Evolutionary conservation across 2,113 vertebrate genomes (phyloP).

Genomic region (Coptodon rendalli): DNA sequence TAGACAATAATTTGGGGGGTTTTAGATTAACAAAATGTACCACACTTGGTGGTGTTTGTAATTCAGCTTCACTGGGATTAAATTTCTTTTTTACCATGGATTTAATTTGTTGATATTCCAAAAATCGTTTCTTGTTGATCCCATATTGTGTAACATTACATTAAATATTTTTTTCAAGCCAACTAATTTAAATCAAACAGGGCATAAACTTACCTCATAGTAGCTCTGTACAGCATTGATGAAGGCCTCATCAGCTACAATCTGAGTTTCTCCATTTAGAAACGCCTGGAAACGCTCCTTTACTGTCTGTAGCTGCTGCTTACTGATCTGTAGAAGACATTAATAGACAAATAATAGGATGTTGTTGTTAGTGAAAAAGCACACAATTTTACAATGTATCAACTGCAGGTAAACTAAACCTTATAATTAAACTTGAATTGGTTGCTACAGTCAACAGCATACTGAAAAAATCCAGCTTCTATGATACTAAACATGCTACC

Average conservation of each 20-base stretch:
- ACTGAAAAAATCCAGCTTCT: not conserved
- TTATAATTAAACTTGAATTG: no score
- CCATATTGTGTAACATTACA: no score
- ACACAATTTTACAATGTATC: not conserved
- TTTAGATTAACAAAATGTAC: no score
- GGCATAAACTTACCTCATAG: slow-evolving; percentile 81
- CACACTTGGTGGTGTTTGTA: no score
- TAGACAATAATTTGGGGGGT: no score
- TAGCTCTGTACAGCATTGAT: slow-evolving; percentile 99
- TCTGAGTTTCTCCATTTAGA: slow-evolving; percentile 94
- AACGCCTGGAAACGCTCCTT: slow-evolving; percentile 97
- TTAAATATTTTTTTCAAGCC: not conserved
- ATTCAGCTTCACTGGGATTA: no score
- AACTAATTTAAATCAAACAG: not conserved
- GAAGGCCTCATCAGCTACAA: slow-evolving; percentile 97
- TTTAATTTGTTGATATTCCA: no score
- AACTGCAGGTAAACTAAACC: not conserved
- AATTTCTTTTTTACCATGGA: no score
- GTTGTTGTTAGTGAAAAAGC: not conserved
- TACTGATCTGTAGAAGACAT: slow-evolving; percentile 86
- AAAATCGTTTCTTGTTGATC: no score
- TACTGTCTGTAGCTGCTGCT: slow-evolving; percentile 92
- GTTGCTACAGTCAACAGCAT: not conserved
- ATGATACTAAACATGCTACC: not conserved
- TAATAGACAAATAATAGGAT: not conserved